Conservation (phyloP, 2,113 vertebrate genomes). For the Gambusia holbrooki region DNA sequence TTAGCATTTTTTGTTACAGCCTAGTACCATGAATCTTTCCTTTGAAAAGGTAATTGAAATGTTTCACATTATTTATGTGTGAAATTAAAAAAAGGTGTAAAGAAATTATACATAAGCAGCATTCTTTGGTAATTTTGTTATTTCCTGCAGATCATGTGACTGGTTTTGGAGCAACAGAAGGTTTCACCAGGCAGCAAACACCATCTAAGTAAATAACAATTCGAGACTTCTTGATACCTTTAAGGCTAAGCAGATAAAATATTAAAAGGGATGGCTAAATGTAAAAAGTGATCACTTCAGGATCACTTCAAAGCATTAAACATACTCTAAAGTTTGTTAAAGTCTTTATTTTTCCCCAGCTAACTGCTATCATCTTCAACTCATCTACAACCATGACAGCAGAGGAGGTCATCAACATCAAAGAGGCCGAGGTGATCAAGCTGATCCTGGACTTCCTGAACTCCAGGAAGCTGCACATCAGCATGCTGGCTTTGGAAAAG, state of each 20-base stretch:
- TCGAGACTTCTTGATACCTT: background rate
- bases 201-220: background rate
- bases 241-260: background rate
- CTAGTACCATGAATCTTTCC: too few relatives aligned
- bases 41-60: too few relatives aligned
- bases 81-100: too few relatives aligned
- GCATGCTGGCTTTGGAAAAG: conserved; percentile 96
- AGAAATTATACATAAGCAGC: too few relatives aligned
- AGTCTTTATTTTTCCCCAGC: conserved; percentile 1
- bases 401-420: conserved; percentile 96
- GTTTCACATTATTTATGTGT: too few relatives aligned
- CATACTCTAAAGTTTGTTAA: background rate
- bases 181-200: background rate
- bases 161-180: background rate
- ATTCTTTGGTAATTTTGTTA: too few relatives aligned
- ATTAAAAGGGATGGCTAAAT: too few relatives aligned
- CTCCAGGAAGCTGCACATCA: conserved; percentile 96
- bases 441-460: conserved; percentile 96
- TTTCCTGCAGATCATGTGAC: background rate
- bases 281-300: background rate
- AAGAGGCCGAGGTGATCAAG: conserved; percentile 97
- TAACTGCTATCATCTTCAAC: conserved; percentile 17
- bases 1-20: too few relatives aligned
- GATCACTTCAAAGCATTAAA: background rate
- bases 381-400: conserved; percentile 90